Conservation (phyloP, 2,797 vertebrate species). For the Karalla daura region DNA sequence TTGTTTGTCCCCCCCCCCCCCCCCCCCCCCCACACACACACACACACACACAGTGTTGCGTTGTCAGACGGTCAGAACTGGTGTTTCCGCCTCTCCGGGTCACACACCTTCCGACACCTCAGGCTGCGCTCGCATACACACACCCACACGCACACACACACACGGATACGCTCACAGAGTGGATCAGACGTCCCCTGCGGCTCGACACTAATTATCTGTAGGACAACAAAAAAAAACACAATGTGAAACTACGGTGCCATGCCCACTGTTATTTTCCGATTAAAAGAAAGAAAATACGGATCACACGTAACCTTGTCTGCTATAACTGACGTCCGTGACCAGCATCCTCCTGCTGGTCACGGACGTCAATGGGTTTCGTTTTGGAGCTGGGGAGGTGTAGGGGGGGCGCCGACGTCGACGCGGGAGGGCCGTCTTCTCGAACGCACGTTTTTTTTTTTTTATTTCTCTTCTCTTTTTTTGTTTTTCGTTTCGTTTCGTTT, state of each 20-base stretch:
- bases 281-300: slow-evolving; percentile 49
- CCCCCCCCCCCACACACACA: too few relatives aligned
- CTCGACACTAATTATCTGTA: slow-evolving; percentile 21
- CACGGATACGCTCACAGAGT: background rate
- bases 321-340: slow-evolving; percentile 70
- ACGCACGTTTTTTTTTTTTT: slow-evolving; percentile 79
- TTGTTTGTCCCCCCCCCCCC: too few relatives aligned
- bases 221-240: slow-evolving; percentile 20
- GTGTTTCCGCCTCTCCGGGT: slow-evolving; percentile 1
- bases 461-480: slow-evolving; percentile 28
- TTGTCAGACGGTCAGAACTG: slow-evolving; percentile 1
- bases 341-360: too few relatives aligned
- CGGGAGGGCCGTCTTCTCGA: slow-evolving; percentile 76
- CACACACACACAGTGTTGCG: too few relatives aligned
- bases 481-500: slow-evolving; percentile 55
- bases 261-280: slow-evolving; percentile 39
- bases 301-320: slow-evolving; percentile 69
- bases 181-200: background rate
- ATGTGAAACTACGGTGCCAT: slow-evolving; percentile 80
- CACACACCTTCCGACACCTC: slow-evolving; percentile 15
- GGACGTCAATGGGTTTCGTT: slow-evolving; percentile 15
- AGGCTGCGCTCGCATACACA: slow-evolving; percentile 19
- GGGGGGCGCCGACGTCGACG: slow-evolving; percentile 56
- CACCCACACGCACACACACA: background rate
- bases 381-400: background rate